Percentiles rank a stretch among this genome's conserved stretches.
Conservation (phyloP, 1,140 invertebrate genomes). For the Brachionus rotundiformis region DNA sequence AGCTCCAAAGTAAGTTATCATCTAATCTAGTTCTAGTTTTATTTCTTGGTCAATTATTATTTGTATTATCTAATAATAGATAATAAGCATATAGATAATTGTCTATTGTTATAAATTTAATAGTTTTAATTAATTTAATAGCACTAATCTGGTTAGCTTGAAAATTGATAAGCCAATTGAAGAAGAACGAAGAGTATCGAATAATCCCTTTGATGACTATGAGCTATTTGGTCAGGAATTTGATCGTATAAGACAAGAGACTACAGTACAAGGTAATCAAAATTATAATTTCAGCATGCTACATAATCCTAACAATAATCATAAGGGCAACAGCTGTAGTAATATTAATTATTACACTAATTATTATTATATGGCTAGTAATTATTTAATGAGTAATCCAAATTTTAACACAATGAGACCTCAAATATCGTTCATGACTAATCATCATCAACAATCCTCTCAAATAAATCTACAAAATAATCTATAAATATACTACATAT, state of each 20-base stretch:
- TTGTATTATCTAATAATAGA: too few species aligned
- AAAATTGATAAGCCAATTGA: neutral
- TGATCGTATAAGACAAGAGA: constrained; percentile 17
- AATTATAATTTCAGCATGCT: constrained; percentile 39
- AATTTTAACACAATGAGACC: neutral
- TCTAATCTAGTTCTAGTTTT: too few species aligned
- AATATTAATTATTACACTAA: too few species aligned
- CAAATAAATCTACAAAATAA: too few species aligned
- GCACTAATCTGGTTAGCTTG: too few species aligned
- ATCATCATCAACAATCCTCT: too few species aligned
- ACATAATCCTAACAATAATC: constrained; percentile 17
- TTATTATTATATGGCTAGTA: constrained; percentile 39
- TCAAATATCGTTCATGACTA: neutral
- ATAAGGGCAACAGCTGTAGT: constrained; percentile 45
- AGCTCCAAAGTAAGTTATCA: neutral
- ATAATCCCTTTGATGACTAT: constrained; percentile 35
- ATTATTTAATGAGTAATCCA: constrained; percentile 42
- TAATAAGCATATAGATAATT: too few species aligned
- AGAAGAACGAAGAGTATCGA: constrained; percentile 36
- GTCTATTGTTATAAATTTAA: too few species aligned
- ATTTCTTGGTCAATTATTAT: too few species aligned
- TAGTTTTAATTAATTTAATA: neutral
- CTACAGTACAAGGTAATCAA: constrained; percentile 30
- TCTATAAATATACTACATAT: too few species aligned
- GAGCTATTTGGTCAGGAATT: constrained; percentile 49